Base-by-base conservation (phyloP, 2,888 invertebrate genomes). In the Timandra comae region DNA sequence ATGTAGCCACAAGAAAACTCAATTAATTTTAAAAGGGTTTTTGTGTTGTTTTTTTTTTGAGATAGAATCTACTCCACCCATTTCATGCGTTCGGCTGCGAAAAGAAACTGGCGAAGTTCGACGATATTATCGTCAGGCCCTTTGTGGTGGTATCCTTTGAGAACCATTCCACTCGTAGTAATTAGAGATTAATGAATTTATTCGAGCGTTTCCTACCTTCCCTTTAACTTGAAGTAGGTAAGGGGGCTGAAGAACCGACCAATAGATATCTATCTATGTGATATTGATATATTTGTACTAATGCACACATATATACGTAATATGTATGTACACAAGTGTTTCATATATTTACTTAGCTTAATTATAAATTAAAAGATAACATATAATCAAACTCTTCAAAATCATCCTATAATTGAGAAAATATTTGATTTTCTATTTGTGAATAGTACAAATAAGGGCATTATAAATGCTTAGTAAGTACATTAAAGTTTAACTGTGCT, bases 1-100 rank as follows among this genome's bases (percentile, higher is more conserved):
- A 77, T 80, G 80, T 82, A 76, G 76, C 82, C 79, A 70, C 82
- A 82, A 82, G 82, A 82, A 84, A 84, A 85, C 82, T 84, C 85
- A 85, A 84, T 85, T 85, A 84, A 85, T 84, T 82, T 82, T 85
- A 80, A 85, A 85, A 85, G 84, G 84, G 85, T 82, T 85, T 82
- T 84, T 82, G 75, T 84, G 82, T 84, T 82, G 73, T 78, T 80
- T 81, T 81, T 73, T 78, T 79, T 69, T 63, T 61, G 55, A 67
- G 64, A 75, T 73, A 72, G 65, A 65, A 63, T 56, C 55, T 56
- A 35, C 35, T 41, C 44, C 38, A 42, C 26, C 42, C 37, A 26
- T 31, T 36, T 38, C 43, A 35, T 42, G 55, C 56, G 62, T 65
- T 61, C 57, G 54, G 57, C 49, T 55, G 52, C 53, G 52, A 63